A percentile compares a stretch with the other conserved stretches of the same genome.
These are phyloP conservation scores for Mormyrus iriodes DNA, from an alignment of 2,113 vertebrate species.

Conservation along the genomic window DNA sequence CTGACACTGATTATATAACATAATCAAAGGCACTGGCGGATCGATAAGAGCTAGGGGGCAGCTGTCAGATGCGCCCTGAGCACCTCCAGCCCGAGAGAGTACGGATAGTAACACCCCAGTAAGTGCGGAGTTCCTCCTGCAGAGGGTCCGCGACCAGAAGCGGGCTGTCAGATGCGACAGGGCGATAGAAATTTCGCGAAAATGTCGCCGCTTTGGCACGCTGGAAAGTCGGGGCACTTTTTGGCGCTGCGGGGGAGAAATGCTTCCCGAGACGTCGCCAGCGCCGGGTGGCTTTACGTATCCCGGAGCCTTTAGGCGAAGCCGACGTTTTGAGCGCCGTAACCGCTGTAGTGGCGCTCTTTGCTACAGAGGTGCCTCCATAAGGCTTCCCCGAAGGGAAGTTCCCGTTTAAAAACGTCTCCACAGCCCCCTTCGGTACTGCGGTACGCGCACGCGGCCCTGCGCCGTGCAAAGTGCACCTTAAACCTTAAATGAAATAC, in stretches of 20 bases:
- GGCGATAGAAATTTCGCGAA: constrained; percentile 21
- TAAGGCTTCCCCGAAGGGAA: not conserved
- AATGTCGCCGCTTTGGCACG: constrained; percentile 5
- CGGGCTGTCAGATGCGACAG: not conserved
- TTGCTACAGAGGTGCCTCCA: not conserved
- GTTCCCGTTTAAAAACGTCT: not conserved
- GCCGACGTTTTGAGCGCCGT: not conserved
- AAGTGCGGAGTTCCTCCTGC: constrained; percentile 10
- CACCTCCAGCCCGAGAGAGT: not conserved
- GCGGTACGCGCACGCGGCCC: not conserved
- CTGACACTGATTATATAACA: constrained; percentile 11
- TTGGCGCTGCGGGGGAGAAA: constrained; percentile 4
- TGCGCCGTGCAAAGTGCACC: not conserved
- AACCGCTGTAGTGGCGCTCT: not conserved
- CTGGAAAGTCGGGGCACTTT: constrained; percentile 8
- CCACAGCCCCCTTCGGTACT: not conserved
- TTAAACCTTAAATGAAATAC: not conserved
- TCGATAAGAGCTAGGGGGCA: not conserved
- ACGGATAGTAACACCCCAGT: not conserved
- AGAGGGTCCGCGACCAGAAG: not conserved
- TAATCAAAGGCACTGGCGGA: not conserved
- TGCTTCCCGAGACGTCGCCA: not conserved
- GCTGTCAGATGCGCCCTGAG: not conserved
- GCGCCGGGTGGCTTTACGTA: not conserved
- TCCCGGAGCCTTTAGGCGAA: not conserved